Percentiles rank a stretch among this genome's conserved stretches.
phyloP scores from a whole-genome alignment of 2,888 invertebrate genomes.

The Limulus polyphemus region DNA sequence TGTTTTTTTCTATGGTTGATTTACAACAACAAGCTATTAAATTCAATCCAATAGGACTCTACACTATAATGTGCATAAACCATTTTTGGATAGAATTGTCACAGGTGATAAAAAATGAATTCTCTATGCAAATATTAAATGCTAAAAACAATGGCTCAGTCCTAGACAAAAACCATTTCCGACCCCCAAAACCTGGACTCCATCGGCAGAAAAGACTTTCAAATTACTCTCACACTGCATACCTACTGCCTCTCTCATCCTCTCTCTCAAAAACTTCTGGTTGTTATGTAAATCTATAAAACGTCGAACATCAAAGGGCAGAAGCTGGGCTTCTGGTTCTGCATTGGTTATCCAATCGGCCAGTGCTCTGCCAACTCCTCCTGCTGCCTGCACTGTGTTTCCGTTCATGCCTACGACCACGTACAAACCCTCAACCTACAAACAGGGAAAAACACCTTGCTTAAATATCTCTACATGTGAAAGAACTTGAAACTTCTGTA shows the following conservation, averaged over 20 bases:
- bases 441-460: conserved; percentile 5
- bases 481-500: too few relatives aligned
- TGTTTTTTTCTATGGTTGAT: too few relatives aligned
- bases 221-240: conserved; percentile 30
- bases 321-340: conserved; percentile 48
- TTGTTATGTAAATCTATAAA: conserved; percentile 91
- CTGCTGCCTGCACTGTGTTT: conserved; percentile 54
- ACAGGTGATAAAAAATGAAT: too few relatives aligned
- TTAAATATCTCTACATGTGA: not conserved
- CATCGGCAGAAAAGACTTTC: too few relatives aligned
- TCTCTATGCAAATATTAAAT: too few relatives aligned
- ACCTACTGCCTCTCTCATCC: conserved; percentile 75
- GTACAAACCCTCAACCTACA: conserved; percentile 51
- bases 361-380: conserved; percentile 53
- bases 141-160: too few relatives aligned
- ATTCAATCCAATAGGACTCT: too few relatives aligned
- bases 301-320: conserved; percentile 74
- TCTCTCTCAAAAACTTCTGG: conserved; percentile 73
- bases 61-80: too few relatives aligned
- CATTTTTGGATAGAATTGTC: too few relatives aligned
- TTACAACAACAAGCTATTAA: too few relatives aligned
- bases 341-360: conserved; percentile 57
- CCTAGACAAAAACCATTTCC: too few relatives aligned
- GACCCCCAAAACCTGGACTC: too few relatives aligned
- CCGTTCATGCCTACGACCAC: conserved; percentile 61